Evolutionary conservation across 2,113 vertebrate genomes (phyloP).

Genomic region (Protobothrops flavoviridis): DNA sequence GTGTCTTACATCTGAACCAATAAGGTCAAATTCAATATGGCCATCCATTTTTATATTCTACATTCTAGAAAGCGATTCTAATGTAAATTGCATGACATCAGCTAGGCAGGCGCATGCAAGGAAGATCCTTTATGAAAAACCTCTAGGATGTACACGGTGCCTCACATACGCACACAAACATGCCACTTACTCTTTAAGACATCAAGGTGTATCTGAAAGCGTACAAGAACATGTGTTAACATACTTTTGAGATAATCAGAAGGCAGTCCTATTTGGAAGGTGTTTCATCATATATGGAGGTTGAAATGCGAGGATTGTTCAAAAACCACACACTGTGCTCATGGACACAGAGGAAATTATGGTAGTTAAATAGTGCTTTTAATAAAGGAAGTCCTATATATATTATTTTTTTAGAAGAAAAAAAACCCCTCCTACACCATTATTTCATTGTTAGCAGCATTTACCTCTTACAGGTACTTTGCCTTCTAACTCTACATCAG

Average conservation of each 20-base stretch:
- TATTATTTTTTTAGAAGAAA: conserved; percentile 39
- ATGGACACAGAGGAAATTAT: background rate
- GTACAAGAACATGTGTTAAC: conserved; percentile 45
- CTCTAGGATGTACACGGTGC: accelerated
- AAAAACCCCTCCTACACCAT: background rate
- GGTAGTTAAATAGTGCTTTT: conserved; percentile 25
- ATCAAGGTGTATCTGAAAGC: conserved; percentile 47
- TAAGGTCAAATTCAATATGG: background rate
- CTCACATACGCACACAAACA: background rate
- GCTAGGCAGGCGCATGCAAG: background rate
- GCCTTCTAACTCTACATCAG: conserved; percentile 38
- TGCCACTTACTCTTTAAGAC: conserved; percentile 47
- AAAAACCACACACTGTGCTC: background rate
- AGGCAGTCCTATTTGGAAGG: background rate
- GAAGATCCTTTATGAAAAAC: accelerated
- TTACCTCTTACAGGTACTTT: background rate
- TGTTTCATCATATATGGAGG: background rate
- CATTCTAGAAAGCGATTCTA: background rate
- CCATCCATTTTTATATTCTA: background rate
- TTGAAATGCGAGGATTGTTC: background rate
- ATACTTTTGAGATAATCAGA: conserved; percentile 24
- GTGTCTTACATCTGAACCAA: background rate
- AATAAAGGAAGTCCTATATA: conserved; percentile 1
- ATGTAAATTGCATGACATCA: background rate
- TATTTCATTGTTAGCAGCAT: conserved; percentile 41